Conservation (phyloP, 2,888 invertebrate genomes). For the Oscheius sp. region DNA sequence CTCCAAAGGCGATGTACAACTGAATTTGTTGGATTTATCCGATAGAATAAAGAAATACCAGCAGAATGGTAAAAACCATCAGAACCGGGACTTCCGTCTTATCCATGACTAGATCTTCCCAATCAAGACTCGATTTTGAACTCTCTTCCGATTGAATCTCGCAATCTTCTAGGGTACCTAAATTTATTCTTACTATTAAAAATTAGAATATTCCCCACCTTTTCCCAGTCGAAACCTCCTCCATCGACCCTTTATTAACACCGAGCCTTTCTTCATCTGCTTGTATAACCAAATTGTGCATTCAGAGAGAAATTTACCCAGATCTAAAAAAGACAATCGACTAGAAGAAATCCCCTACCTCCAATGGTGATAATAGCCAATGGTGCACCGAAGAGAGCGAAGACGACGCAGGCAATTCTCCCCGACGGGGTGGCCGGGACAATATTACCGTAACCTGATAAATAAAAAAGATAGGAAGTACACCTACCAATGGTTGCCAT, state of each 20-base stretch:
- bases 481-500: constrained; percentile 71
- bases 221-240: constrained; percentile 34
- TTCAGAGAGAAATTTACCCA: constrained; percentile 73
- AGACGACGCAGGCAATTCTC: constrained; percentile 71
- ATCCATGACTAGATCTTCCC: constrained; percentile 57
- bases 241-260: constrained; percentile 28
- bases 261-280: constrained; percentile 54
- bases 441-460: constrained; percentile 69
- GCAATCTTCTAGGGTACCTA: constrained; percentile 32
- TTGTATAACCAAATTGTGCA: constrained; percentile 73
- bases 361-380: constrained; percentile 73
- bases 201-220: not conserved
- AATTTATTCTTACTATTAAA: not conserved
- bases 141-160: constrained; percentile 35
- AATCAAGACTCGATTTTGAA: constrained; percentile 44
- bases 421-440: constrained; percentile 72
- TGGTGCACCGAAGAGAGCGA: constrained; percentile 73
- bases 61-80: constrained; percentile 73
- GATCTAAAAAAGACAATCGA: constrained; percentile 48
- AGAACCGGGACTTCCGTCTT: constrained; percentile 72
- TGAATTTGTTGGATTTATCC: not conserved
- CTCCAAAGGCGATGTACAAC: constrained; percentile 74
- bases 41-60: constrained; percentile 47
- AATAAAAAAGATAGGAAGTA: too few relatives aligned
- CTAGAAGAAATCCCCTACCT: constrained; percentile 34